Conservation (phyloP, 2,113 vertebrate species). For the Apteryx mantelli region DNA sequence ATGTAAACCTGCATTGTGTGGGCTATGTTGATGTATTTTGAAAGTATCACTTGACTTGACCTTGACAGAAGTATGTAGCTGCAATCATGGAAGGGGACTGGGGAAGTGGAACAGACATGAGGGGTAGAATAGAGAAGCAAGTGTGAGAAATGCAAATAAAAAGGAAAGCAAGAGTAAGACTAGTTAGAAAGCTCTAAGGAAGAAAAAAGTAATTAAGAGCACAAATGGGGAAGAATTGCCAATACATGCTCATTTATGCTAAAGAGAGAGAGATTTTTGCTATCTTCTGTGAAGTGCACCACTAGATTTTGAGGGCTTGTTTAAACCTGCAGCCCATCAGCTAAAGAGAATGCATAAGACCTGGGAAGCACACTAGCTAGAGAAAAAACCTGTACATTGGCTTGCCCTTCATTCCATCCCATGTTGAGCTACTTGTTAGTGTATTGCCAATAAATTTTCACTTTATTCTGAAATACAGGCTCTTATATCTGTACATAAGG, state of each 20-base stretch:
- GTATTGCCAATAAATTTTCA: neutral
- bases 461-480: neutral
- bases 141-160: neutral
- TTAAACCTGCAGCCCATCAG: neutral
- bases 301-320: neutral
- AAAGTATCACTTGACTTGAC: neutral
- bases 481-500: neutral
- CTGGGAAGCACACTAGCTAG: neutral
- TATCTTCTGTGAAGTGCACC: neutral
- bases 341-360: neutral
- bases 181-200: neutral
- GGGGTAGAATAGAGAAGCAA: neutral
- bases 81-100: neutral
- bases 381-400: neutral
- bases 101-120: neutral
- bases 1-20: accelerated
- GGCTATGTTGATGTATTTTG: accelerated
- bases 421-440: neutral
- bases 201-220: neutral
- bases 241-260: neutral
- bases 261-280: neutral
- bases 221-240: neutral
- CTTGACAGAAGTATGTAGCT: neutral
- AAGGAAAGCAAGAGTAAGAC: neutral
- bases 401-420: neutral